phyloP scores from a whole-genome alignment of 2,888 invertebrate species.

The Herminia tarsipennalis region DNA sequence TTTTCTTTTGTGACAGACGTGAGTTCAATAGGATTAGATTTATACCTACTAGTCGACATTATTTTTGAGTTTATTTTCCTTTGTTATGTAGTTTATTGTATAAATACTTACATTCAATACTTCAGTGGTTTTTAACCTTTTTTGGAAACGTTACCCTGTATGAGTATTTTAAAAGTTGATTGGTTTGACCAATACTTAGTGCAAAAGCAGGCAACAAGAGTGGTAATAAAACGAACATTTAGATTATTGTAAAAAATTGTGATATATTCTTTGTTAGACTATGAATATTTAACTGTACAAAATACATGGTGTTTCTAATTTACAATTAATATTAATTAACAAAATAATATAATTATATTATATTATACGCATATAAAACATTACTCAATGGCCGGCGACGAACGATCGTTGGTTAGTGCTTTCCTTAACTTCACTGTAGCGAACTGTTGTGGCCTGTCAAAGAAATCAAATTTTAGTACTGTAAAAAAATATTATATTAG shows the following conservation, averaged over 20 bases:
- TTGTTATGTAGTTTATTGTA: too few species aligned
- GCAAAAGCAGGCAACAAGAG: too few species aligned
- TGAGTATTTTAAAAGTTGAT: background rate
- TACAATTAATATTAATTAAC: constrained; percentile 82
- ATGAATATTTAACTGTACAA: constrained; percentile 86
- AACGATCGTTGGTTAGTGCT: constrained; percentile 94
- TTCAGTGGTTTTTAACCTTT: too few species aligned
- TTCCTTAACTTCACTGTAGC: constrained; percentile 95
- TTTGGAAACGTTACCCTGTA: too few species aligned
- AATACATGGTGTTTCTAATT: constrained; percentile 83
- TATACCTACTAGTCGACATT: constrained; percentile 23
- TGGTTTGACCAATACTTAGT: background rate
- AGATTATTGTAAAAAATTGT: constrained; percentile 81
- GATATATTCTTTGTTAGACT: constrained; percentile 86
- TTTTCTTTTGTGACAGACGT: constrained; percentile 54
- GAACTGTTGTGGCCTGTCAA: constrained; percentile 92
- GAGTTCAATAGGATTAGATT: constrained; percentile 35
- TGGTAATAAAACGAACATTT: constrained; percentile 58
- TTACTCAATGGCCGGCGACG: constrained; percentile 90
- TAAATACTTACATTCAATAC: too few species aligned
- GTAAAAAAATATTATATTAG: too few species aligned
- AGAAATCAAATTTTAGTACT: constrained; percentile 34
- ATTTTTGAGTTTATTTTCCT: background rate
- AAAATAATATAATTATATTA: constrained; percentile 69
- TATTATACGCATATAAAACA: constrained; percentile 62